These are phyloP conservation scores for Platalea minor DNA, from an alignment of 2,797 vertebrate genomes.

Conservation along the genomic window DNA sequence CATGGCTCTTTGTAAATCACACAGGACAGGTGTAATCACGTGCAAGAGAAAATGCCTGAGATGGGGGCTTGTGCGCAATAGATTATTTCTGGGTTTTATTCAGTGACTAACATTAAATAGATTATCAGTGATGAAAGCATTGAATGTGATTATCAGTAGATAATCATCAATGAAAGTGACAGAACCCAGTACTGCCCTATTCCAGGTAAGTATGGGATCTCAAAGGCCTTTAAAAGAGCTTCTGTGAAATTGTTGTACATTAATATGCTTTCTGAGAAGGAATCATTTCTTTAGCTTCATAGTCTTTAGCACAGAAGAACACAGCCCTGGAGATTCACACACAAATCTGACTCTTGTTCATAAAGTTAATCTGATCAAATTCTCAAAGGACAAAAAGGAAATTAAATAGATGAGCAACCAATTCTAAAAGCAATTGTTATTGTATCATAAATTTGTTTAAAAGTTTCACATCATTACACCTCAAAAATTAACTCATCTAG, in stretches of 20 bases:
- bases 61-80: neutral
- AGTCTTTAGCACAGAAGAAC: neutral
- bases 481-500: neutral
- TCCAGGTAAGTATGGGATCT: neutral
- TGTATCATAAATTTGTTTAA: conserved; percentile 5
- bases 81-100: neutral
- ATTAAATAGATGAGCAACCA: neutral
- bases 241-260: neutral
- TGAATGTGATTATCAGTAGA: too few species aligned
- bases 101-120: neutral
- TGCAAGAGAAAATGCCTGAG: neutral
- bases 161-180: neutral
- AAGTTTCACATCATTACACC: neutral
- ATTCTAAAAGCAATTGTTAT: neutral
- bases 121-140: neutral
- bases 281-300: neutral
- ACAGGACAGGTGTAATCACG: neutral
- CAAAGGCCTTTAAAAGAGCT: neutral
- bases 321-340: neutral
- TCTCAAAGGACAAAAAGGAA: neutral
- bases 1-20: neutral
- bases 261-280: neutral
- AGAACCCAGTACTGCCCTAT: neutral
- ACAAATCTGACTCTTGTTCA: neutral
- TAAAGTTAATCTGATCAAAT: conserved; percentile 20